Base-by-base conservation (phyloP, 1,140 invertebrate genomes). In the Trichonephila inaurata region DNA sequence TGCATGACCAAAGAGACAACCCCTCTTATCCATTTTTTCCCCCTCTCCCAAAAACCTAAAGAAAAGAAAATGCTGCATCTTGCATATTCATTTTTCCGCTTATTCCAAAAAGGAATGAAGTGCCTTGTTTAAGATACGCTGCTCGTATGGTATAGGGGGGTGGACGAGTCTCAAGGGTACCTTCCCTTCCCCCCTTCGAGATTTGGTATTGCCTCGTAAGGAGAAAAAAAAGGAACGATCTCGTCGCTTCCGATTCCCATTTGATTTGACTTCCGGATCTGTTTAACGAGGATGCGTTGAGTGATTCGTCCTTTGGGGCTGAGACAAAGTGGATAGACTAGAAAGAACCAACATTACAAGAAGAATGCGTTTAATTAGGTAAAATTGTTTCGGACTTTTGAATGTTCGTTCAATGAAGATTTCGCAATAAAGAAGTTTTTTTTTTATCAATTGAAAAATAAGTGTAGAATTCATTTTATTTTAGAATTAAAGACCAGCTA, bases 201-300 rank as follows among this genome's bases (percentile, higher is more conserved):
- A 40, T 24, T 33, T 77, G 33, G 72, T 77, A 18, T 28, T 77
- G 72, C 72, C 28, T 33, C 33, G 72, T 19, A 77, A 77, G 72
- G 4, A 40, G 72, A 6, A 40, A 77, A 77, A n/a, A 77, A 21
- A 21, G 62, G 28, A 77, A 40, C 16, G 66, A 69, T 69, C 21
- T 69, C 18, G 6, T 16, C 72, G 72, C 28, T 77, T 77, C 72
- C 72, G 72, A 77, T 77, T 77, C 72, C 72, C 72, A 77, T 77
- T 77, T 77, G 72, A 77, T 77, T 77, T 40, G 72, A 77, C 72
- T 77, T 77, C 69, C 72, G 72, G 72, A 77, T 77, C 72, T 24
- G 28, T 77, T 77, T 77, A 77, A 77, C 72, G 72, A 77, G 72
- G 72, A 18, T 77, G 24, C 72, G 72, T 40, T 77, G 72, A 77